A percentile compares a stretch with the other conserved stretches of the same genome.
Evolutionary conservation across 2,113 vertebrate species (phyloP).

Genomic region (Pollimyrus isidori): DNA sequence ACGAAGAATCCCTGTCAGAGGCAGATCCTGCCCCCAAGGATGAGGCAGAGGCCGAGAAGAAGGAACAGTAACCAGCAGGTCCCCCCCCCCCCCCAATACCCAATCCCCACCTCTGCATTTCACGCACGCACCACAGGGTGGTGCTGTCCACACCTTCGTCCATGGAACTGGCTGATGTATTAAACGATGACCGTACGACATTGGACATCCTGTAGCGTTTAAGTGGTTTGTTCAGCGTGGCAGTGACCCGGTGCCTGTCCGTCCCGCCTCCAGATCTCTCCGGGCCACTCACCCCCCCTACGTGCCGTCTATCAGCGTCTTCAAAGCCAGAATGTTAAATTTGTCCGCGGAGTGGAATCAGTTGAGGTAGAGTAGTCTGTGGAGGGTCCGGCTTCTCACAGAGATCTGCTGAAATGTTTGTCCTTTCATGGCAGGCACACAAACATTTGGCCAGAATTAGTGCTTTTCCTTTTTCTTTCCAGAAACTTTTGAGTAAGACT

Average conservation of each 20-base stretch:
- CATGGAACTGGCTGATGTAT: constrained; percentile 12
- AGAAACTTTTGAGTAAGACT: background rate
- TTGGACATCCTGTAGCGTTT: constrained; percentile 11
- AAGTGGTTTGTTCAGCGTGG: background rate
- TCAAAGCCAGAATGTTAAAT: background rate
- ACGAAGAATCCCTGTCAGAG: constrained; percentile 54
- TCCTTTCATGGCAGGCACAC: background rate
- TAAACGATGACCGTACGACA: background rate
- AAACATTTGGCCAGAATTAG: background rate
- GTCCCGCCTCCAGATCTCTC: background rate
- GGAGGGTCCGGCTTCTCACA: background rate
- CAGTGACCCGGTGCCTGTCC: background rate
- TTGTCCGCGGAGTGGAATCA: background rate
- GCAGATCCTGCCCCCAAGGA: constrained; percentile 37
- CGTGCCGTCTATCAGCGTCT: background rate
- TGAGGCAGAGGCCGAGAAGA: constrained; percentile 53
- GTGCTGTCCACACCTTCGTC: constrained; percentile 4
- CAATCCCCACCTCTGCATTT: background rate
- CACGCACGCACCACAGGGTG: background rate
- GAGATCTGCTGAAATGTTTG: background rate
- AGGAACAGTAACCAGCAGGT: constrained; percentile 48
- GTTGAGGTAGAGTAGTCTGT: background rate
- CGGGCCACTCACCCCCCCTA: background rate
- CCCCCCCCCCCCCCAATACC: background rate
- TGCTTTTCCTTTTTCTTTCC: background rate